These are phyloP conservation scores for Drosophila pruinosa DNA, from an alignment of 1,140 invertebrate genomes.

Conservation along the genomic window DNA sequence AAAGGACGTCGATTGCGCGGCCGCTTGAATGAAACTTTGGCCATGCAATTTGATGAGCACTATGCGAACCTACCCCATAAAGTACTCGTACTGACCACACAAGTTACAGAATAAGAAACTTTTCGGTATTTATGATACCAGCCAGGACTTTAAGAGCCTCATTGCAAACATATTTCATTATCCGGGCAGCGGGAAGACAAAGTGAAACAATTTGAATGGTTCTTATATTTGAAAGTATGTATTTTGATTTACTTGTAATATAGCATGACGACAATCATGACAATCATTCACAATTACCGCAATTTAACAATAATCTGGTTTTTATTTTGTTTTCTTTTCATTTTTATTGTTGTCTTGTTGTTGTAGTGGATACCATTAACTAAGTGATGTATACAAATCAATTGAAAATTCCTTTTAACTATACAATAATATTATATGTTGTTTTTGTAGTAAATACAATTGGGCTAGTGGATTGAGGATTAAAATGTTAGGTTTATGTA, in stretches of 20 bases:
- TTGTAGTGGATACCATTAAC: slow-evolving; percentile 33
- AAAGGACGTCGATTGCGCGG: neutral
- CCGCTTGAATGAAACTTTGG: neutral
- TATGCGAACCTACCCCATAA: too few species aligned
- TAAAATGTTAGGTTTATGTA: slow-evolving; percentile 7
- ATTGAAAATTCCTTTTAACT: slow-evolving; percentile 50
- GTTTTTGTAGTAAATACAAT: slow-evolving; percentile 11
- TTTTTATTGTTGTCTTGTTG: neutral
- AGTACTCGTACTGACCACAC: neutral
- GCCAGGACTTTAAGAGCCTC: too few species aligned
- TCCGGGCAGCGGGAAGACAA: neutral
- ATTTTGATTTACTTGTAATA: slow-evolving; percentile 57
- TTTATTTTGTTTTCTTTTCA: slow-evolving; percentile 5
- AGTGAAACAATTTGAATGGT: slow-evolving; percentile 15
- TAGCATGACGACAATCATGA: slow-evolving; percentile 33
- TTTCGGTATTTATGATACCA: slow-evolving; percentile 1
- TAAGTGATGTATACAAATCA: slow-evolving; percentile 31
- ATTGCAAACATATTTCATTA: slow-evolving; percentile 4
- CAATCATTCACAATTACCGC: slow-evolving; percentile 40
- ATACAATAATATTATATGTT: slow-evolving; percentile 32
- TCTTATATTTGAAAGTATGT: slow-evolving; percentile 63
- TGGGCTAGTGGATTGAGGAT: slow-evolving; percentile 32
- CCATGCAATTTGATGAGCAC: too few species aligned
- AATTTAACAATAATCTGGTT: slow-evolving; percentile 65
- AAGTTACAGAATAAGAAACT: slow-evolving; percentile 1